Conservation (phyloP, 2,113 vertebrate genomes). For the Thomomys bottae region DNA sequence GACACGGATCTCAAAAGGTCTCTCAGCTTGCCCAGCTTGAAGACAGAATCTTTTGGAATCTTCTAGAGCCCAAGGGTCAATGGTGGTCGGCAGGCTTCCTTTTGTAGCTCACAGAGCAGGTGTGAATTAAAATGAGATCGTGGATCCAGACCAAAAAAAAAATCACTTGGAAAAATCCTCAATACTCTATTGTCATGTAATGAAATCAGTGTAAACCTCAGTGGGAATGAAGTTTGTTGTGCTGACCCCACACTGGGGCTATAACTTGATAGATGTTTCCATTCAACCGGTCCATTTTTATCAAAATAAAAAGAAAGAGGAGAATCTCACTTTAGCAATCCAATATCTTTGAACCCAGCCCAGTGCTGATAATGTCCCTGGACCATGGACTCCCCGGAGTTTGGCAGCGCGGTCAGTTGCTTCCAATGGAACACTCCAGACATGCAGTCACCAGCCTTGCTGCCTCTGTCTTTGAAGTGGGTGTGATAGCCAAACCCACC, state of each 20-base stretch:
- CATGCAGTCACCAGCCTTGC: not conserved
- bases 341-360: not conserved
- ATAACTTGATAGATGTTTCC: not conserved
- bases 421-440: not conserved
- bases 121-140: not conserved
- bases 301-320: not conserved
- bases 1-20: accelerated
- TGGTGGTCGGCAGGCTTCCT: not conserved
- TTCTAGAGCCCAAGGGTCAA: not conserved
- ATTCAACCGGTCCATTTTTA: not conserved
- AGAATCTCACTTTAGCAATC: not conserved
- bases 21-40: too few species aligned
- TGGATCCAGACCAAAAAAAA: not conserved
- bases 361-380: accelerated
- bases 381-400: not conserved
- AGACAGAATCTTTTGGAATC: too few species aligned
- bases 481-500: not conserved
- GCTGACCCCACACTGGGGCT: not conserved
- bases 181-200: not conserved
- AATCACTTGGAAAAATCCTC: not conserved
- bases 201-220: not conserved
- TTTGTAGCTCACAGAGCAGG: not conserved
- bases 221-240: not conserved
- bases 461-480: conserved; percentile 27
- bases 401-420: not conserved